Conservation (phyloP, 2,113 vertebrate genomes). For the Thymallus thymallus region DNA sequence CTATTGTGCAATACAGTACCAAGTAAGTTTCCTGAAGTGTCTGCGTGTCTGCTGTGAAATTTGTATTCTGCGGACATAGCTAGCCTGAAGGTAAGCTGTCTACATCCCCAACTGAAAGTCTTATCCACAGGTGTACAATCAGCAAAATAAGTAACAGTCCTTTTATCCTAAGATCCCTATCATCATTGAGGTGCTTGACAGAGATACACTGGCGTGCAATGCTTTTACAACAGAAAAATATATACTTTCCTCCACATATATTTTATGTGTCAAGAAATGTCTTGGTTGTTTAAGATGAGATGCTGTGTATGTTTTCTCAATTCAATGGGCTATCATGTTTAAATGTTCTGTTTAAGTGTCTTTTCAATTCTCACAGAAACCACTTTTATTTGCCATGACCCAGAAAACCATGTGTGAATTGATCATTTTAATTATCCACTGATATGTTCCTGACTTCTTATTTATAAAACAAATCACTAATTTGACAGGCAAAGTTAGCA, state of each 20-base stretch:
- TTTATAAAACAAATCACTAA: no score
- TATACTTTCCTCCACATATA: conserved; percentile 22
- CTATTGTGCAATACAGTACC: not conserved
- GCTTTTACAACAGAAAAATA: conserved; percentile 54
- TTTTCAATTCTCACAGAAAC: not conserved
- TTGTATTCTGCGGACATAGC: conserved; percentile 22
- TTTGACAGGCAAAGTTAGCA: no score
- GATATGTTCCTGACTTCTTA: no score
- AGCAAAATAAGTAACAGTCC: conserved; percentile 53
- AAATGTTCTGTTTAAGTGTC: no score
- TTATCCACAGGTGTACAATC: conserved; percentile 47
- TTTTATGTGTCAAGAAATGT: not conserved
- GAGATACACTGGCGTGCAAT: conserved; percentile 34
- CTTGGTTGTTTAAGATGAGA: not conserved
- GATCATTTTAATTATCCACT: no score
- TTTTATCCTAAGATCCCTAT: conserved; percentile 65
- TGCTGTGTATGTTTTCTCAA: not conserved
- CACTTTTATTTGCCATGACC: not conserved
- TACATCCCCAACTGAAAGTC: conserved; percentile 17
- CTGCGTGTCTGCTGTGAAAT: conserved; percentile 14
- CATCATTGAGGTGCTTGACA: conserved; percentile 45
- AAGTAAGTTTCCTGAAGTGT: conserved; percentile 4
- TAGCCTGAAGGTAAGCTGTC: conserved; percentile 25
- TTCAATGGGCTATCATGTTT: not conserved
- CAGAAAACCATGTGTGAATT: no score